Conservation (phyloP, 2,113 vertebrate species). For the Turdus rufiventris region DNA sequence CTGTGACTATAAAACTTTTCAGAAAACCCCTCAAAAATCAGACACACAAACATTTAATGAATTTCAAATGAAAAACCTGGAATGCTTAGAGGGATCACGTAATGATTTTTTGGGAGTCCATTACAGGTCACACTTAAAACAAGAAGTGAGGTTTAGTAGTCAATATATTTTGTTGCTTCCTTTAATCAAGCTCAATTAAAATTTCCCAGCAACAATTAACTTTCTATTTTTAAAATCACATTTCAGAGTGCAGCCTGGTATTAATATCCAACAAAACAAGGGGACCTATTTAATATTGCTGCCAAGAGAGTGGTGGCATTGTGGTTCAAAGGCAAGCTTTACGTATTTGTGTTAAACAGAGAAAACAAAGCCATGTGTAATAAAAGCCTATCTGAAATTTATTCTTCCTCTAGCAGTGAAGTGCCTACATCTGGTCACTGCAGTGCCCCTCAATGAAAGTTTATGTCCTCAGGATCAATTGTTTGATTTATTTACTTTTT, state of each 20-base stretch:
- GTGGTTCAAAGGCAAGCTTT: constrained; percentile 46
- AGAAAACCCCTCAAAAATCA: constrained; percentile 67
- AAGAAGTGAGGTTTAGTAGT: constrained; percentile 57
- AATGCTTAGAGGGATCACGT: constrained; percentile 1
- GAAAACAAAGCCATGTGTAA: constrained; percentile 16
- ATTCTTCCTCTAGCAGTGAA: constrained; percentile 39
- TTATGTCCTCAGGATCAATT: background rate
- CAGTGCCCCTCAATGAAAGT: background rate
- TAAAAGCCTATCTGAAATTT: constrained; percentile 55
- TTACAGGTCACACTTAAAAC: constrained; percentile 54
- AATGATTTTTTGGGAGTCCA: constrained; percentile 13
- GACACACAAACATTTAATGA: constrained; percentile 72
- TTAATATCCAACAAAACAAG: constrained; percentile 27
- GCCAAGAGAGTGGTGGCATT: constrained; percentile 34
- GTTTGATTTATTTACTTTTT: background rate
- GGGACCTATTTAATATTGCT: constrained; percentile 21
- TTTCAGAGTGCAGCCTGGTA: constrained; percentile 3
- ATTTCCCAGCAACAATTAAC: constrained; percentile 52
- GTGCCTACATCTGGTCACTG: constrained; percentile 29
- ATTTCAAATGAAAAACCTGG: constrained; percentile 64
- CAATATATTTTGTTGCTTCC: constrained; percentile 58
- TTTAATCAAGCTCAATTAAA: constrained; percentile 62
- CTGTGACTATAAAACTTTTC: constrained; percentile 81
- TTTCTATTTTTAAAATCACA: constrained; percentile 63
- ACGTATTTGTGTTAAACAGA: background rate